Percentiles rank a stretch among this genome's conserved stretches.
Conservation (phyloP, 2,888 invertebrate species). For the Coenonympha arcania region DNA sequence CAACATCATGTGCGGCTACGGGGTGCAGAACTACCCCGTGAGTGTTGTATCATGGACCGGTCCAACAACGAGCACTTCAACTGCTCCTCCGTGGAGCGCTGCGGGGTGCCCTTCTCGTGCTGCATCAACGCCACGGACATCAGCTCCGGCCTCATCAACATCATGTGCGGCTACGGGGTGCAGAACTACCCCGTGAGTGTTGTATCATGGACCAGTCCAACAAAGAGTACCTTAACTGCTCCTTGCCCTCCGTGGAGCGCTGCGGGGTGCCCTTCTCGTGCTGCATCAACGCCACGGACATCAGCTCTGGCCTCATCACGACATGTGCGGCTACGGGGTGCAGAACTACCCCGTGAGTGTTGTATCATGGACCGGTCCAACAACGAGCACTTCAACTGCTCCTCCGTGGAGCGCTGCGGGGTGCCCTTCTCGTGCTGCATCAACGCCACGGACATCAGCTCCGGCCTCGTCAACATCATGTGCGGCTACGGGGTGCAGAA, state of each 20-base stretch:
- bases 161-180: constrained; percentile 94
- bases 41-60: constrained; percentile 85
- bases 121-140: constrained; percentile 93
- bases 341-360: constrained; percentile 83
- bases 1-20: constrained; percentile 94
- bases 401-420: constrained; percentile 91
- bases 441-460: constrained; percentile 90
- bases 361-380: constrained; percentile 90
- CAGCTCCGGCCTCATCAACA: constrained; percentile 87
- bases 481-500: constrained; percentile 93
- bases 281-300: constrained; percentile 92
- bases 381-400: constrained; percentile 96
- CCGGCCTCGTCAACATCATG: constrained; percentile 91
- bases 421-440: constrained; percentile 98
- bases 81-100: constrained; percentile 91
- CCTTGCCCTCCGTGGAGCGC: constrained; percentile 90
- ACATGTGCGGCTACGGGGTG: constrained; percentile 94
- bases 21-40: constrained; percentile 87
- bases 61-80: constrained; percentile 96
- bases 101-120: constrained; percentile 97
- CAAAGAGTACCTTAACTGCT: constrained; percentile 96
- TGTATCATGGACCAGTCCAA: constrained; percentile 90
- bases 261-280: constrained; percentile 98
- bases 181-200: constrained; percentile 83
- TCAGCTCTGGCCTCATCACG: constrained; percentile 87